These are phyloP conservation scores for Catocala sponsa DNA, from an alignment of 2,888 invertebrate genomes.

Conservation along the genomic window DNA sequence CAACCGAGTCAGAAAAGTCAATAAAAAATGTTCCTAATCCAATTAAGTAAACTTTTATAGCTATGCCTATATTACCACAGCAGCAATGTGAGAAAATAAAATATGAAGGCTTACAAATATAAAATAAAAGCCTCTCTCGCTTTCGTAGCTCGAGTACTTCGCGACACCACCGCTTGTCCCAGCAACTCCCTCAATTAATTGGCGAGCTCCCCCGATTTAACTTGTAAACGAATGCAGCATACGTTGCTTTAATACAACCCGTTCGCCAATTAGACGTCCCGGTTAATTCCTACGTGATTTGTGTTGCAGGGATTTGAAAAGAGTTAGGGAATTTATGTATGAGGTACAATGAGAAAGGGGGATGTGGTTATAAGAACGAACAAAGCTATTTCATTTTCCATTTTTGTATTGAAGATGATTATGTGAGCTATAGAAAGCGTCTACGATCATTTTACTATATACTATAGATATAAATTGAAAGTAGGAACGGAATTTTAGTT, in stretches of 20 bases:
- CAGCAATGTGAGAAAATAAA: too few relatives aligned
- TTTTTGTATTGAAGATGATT: not conserved
- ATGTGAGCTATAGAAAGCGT: not conserved
- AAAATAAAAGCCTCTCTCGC: not conserved
- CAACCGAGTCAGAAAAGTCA: too few relatives aligned
- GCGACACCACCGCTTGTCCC: constrained; percentile 69
- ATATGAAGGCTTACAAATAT: not conserved
- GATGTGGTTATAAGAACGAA: not conserved
- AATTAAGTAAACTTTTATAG: too few relatives aligned
- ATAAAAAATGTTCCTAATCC: too few relatives aligned
- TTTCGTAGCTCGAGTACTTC: constrained; percentile 23
- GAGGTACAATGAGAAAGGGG: constrained; percentile 5
- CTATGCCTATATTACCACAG: too few relatives aligned
- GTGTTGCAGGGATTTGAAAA: constrained; percentile 17
- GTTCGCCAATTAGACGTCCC: constrained; percentile 46
- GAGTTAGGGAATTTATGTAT: constrained; percentile 19
- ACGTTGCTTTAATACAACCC: constrained; percentile 30
- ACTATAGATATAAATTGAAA: too few relatives aligned
- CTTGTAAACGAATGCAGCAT: constrained; percentile 76
- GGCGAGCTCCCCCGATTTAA: constrained; percentile 76
- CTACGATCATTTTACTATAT: too few relatives aligned
- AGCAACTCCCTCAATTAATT: constrained; percentile 78
- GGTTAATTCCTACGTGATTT: constrained; percentile 27
- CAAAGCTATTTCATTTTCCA: not conserved
- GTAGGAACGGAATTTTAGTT: too few relatives aligned